A percentile compares a stretch with the other conserved stretches of the same genome.
These are phyloP conservation scores for Crotalus tigris DNA, from an alignment of 2,113 vertebrate genomes.

Conservation along the genomic window DNA sequence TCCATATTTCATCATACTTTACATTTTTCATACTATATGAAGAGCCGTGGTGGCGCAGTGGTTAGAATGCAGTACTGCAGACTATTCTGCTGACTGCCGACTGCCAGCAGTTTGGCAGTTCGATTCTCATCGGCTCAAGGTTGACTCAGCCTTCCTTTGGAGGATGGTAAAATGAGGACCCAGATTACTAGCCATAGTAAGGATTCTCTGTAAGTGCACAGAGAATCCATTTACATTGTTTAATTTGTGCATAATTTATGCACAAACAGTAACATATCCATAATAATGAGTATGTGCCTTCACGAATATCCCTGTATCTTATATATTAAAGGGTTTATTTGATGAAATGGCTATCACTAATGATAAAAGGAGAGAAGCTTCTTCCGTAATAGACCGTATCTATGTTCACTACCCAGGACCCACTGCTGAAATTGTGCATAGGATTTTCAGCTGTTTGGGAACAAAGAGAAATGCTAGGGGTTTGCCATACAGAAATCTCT, in stretches of 20 bases:
- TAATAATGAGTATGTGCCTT: background rate
- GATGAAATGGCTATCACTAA: background rate
- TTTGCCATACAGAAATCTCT: background rate
- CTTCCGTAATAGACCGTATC: background rate
- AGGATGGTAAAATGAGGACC: too few relatives aligned
- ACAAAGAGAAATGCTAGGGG: background rate
- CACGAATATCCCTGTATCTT: background rate
- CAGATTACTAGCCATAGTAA: too few relatives aligned
- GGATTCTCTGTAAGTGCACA: too few relatives aligned
- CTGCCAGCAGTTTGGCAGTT: too few relatives aligned
- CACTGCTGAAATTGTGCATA: background rate
- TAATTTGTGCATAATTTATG: background rate
- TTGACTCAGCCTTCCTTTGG: too few relatives aligned
- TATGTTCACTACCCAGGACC: background rate
- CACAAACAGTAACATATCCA: background rate
- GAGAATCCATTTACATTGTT: too few relatives aligned
- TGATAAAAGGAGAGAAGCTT: background rate
- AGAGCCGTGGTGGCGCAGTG: too few relatives aligned
- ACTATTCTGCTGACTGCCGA: too few relatives aligned
- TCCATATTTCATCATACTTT: too few relatives aligned
- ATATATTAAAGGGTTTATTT: background rate
- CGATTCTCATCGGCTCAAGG: too few relatives aligned
- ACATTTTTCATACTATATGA: too few relatives aligned
- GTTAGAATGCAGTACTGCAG: too few relatives aligned
- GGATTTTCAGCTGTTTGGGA: background rate